Base-by-base conservation (phyloP, 35 echinoderm and acorn worm genomes). In the Amphiura filiformis region DNA sequence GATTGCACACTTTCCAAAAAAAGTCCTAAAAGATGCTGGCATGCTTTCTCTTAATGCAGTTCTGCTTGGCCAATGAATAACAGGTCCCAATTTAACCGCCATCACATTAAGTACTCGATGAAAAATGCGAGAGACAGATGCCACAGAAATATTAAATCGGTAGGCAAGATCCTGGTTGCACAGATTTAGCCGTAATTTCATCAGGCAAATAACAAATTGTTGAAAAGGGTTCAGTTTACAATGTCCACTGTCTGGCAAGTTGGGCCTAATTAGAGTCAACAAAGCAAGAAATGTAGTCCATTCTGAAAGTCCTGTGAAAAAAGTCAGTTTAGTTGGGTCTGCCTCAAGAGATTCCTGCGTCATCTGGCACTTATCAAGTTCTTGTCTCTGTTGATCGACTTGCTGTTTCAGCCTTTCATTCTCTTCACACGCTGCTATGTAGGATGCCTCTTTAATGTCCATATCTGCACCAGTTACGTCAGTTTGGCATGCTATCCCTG, bases 31-130 rank as follows among this genome's bases (percentile, higher is more conserved):
- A 35, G 78, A 47, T 1, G 65, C 39, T 20, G 91, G 84, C 84
- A 87, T 86, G 40, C 76, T 92, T 36, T 39, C 81, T 30, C 84
- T 18, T 39, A 82, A 47, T 0, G 26, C 15, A 35, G 75, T 56
- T 30, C 89, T 0, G 22, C 64, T 81, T 35, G 90, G 90, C 84
- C 84, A 92, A 26, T 36, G 75, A 18, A 91, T 91, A 15, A 84
- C 23, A 18, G 44, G 44, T 11, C 7, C 44, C 7, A 52, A 20
- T 52, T 52, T 52, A 52, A 11, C 20, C 20, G 44, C 44, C 20
- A 20, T 52, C 44, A 52, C 44, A 52, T 52, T 20, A 11, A 52
- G 20, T 52, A 52, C 44, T 11, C 44, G 44, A 52, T 52, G 44
- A 52, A 52, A 52, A 11, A 52, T 52, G 44, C 44, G 44, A 11